These are phyloP conservation scores for Zeugodacus cucurbitae DNA, from an alignment of 1,140 invertebrate species.

Conservation along the genomic window DNA sequence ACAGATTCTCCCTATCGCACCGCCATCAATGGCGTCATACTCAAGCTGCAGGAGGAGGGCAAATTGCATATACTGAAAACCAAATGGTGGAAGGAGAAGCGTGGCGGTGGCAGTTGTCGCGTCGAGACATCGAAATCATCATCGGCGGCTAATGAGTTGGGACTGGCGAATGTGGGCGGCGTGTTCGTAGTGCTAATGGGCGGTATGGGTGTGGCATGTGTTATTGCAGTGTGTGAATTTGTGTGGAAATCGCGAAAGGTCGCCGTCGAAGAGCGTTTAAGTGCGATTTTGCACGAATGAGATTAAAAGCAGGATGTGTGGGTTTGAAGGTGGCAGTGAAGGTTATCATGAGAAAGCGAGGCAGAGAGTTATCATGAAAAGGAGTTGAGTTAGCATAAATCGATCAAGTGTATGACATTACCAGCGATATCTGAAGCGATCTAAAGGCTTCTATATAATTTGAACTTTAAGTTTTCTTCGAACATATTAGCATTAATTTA, in stretches of 20 bases:
- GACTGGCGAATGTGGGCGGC: conserved; percentile 92
- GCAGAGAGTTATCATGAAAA: no score
- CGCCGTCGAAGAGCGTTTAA: conserved; percentile 89
- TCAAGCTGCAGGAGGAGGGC: conserved; percentile 93
- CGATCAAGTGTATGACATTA: no score
- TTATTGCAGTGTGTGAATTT: conserved; percentile 91
- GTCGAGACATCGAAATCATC: conserved; percentile 86
- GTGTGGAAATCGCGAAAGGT: conserved; percentile 93
- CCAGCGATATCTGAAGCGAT: no score
- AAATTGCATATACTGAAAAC: conserved; percentile 92
- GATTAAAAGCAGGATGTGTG: conserved; percentile 61
- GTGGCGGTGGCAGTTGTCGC: conserved; percentile 83
- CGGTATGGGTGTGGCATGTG: conserved; percentile 88
- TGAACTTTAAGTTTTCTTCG: background rate
- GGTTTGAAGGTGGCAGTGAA: conserved; percentile 48
- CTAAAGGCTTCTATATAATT: background rate
- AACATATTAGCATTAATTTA: no score
- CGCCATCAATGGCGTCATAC: conserved; percentile 86
- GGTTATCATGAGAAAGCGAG: no score
- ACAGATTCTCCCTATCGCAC: conserved; percentile 87
- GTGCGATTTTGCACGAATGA: conserved; percentile 67
- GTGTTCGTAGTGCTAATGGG: conserved; percentile 95
- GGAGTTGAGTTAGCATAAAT: no score
- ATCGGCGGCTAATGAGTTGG: conserved; percentile 85
- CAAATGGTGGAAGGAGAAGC: conserved; percentile 95